Conservation (phyloP, 92 coral and sea anemone genomes). For the Siderastrea radians region DNA sequence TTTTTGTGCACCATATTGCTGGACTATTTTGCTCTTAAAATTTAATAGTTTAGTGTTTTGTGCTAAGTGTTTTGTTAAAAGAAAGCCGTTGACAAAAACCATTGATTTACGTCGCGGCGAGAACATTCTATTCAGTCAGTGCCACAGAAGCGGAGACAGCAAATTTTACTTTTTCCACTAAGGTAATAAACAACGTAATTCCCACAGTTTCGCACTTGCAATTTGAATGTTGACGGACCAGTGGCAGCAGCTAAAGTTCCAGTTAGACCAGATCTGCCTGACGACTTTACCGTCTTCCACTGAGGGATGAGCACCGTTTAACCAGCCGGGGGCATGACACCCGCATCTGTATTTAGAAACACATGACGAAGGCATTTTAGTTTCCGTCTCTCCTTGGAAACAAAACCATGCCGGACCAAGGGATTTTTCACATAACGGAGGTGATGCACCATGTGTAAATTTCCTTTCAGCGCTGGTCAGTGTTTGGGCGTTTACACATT, state of each 20-base stretch:
- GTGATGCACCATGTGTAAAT: neutral
- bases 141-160: conserved; percentile 38
- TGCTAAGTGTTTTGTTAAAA: no score
- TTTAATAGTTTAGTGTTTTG: no score
- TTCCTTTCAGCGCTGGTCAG: neutral
- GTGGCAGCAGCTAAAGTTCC: conserved; percentile 19
- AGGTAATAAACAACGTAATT: conserved; percentile 25
- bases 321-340: conserved; percentile 37
- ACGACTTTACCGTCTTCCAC: conserved; percentile 22
- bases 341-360: neutral
- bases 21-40: no score
- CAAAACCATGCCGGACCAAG: conserved; percentile 31
- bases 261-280: conserved; percentile 23
- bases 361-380: conserved; percentile 14
- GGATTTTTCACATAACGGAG: neutral
- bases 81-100: no score
- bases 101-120: no score
- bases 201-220: conserved; percentile 26
- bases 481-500: conserved; percentile 7
- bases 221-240: conserved; percentile 27
- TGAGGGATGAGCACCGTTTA: conserved; percentile 39
- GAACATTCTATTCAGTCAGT: conserved; percentile 27
- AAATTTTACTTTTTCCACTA: neutral
- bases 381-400: conserved; percentile 35
- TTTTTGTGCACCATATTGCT: no score